Conservation (phyloP, 2,888 invertebrate species). For the Ormyrus thymus region DNA sequence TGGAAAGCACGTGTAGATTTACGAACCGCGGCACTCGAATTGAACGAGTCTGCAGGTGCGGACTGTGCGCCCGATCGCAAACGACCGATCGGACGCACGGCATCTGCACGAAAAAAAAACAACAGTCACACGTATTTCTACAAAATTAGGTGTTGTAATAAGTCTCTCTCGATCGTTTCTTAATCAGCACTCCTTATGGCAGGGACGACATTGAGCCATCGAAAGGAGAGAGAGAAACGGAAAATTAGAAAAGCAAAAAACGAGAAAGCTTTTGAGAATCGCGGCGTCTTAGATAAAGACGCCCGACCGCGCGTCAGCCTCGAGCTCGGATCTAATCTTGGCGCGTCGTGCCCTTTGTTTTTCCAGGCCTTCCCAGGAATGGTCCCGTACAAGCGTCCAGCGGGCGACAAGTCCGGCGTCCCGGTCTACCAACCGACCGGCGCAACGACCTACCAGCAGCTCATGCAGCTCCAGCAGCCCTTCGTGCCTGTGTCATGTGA, state of each 20-base stretch:
- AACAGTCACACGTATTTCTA: conserved; percentile 20
- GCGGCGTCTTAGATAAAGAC: neutral
- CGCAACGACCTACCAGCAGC: conserved; percentile 94
- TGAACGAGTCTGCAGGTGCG: neutral
- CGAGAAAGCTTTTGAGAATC: neutral
- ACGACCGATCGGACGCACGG: neutral
- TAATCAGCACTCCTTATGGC: conserved; percentile 40
- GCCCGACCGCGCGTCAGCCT: neutral
- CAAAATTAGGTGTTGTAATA: conserved; percentile 19
- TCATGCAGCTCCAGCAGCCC: conserved; percentile 96
- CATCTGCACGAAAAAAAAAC: conserved; percentile 21
- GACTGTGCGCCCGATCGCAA: neutral
- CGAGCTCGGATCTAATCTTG: conserved; percentile 40
- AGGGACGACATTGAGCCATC: conserved; percentile 37
- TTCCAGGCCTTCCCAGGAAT: conserved; percentile 94
- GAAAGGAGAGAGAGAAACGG: conserved; percentile 33
- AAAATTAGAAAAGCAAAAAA: conserved; percentile 1
- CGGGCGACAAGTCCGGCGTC: conserved; percentile 96
- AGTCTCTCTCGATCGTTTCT: conserved; percentile 38
- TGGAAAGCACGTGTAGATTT: neutral
- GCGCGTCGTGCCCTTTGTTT: conserved; percentile 60
- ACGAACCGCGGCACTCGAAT: too few species aligned
- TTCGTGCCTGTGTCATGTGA: conserved; percentile 99
- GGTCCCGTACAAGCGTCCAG: conserved; percentile 96
- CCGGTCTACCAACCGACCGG: conserved; percentile 94